Conservation (phyloP, 1,140 invertebrate species). For the Limonius californicus region DNA sequence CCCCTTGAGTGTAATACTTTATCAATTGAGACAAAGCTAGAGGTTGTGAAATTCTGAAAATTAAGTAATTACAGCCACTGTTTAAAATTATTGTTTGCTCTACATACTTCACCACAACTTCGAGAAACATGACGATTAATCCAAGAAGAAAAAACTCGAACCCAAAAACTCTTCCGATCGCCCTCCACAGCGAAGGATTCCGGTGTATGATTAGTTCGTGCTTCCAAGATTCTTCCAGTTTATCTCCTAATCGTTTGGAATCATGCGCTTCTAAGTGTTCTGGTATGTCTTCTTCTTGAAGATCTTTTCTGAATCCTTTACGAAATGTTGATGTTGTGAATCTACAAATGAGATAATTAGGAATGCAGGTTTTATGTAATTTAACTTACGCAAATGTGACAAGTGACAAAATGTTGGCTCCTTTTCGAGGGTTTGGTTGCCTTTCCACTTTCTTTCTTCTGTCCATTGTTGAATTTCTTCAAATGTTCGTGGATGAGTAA, state of each 20-base stretch:
- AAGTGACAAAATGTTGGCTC: conserved; percentile 50
- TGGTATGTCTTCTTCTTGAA: conserved; percentile 19
- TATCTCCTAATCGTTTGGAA: conserved; percentile 18
- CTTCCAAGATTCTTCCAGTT: conserved; percentile 18
- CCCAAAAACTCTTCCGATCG: conserved; percentile 12
- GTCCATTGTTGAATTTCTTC: too few species aligned
- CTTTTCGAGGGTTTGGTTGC: conserved; percentile 44
- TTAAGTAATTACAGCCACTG: neutral
- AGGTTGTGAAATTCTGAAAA: conserved; percentile 28
- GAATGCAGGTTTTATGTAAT: neutral
- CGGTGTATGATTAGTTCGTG: neutral
- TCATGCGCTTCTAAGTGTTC: conserved; percentile 13
- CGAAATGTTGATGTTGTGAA: conserved; percentile 19
- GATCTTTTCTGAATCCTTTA: conserved; percentile 16
- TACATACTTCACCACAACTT: neutral
- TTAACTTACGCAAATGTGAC: conserved; percentile 53
- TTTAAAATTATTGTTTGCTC: neutral
- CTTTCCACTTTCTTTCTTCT: too few species aligned
- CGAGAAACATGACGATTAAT: neutral
- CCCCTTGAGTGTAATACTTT: conserved; percentile 24
- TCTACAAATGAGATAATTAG: neutral
- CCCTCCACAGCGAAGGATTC: conserved; percentile 21
- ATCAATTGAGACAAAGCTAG: conserved; percentile 25
- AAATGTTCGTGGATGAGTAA: too few species aligned
- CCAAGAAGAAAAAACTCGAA: conserved; percentile 13